These are phyloP conservation scores for Oreochromis aureus DNA, from an alignment of 2,113 vertebrate genomes.

Conservation along the genomic window DNA sequence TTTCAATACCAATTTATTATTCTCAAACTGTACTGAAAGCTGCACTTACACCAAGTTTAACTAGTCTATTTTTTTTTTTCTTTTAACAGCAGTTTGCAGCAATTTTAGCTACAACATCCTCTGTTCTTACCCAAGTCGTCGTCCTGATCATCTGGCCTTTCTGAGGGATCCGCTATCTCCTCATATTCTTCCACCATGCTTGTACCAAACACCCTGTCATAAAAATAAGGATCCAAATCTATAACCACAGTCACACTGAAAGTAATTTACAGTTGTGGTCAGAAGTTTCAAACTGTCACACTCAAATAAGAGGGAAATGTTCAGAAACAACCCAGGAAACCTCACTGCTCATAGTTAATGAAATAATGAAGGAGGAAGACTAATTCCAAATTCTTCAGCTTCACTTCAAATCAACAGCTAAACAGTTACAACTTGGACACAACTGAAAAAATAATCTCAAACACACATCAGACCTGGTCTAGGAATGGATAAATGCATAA, in stretches of 20 bases:
- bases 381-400: neutral
- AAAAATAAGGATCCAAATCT: neutral
- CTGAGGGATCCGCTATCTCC: slow-evolving; percentile 87
- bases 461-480: neutral
- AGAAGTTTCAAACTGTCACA: neutral
- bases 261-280: neutral
- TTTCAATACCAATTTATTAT: neutral
- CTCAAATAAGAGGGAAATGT: neutral
- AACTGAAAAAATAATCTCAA: neutral
- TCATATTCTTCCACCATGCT: slow-evolving; percentile 99
- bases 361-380: neutral
- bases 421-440: neutral
- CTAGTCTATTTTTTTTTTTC: neutral
- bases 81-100: neutral
- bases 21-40: neutral
- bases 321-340: neutral
- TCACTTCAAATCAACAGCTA: neutral
- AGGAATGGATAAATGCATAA: neutral
- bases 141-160: slow-evolving; percentile 85
- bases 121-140: slow-evolving; percentile 85
- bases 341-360: neutral
- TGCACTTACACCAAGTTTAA: neutral
- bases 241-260: neutral
- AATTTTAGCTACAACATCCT: neutral
- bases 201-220: slow-evolving; percentile 89